phyloP scores from a whole-genome alignment of 2,797 vertebrate species.

The Trachops cirrhosus region DNA sequence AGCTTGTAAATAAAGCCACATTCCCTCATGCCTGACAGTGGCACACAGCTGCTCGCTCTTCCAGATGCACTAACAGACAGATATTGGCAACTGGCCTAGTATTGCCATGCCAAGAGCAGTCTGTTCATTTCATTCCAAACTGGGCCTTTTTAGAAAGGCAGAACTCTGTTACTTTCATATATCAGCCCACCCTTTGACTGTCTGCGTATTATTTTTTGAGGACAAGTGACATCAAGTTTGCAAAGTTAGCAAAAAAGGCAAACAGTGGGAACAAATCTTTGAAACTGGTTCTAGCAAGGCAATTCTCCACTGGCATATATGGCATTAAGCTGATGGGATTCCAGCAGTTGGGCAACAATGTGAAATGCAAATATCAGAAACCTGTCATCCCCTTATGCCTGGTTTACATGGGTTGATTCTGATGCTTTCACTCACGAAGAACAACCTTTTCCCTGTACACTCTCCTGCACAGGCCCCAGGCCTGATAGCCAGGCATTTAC shows the following conservation, averaged over 20 bases:
- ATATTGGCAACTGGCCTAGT: not conserved
- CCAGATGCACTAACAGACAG: not conserved
- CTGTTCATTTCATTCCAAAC: not conserved
- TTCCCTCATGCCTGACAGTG: not conserved
- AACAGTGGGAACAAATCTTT: not conserved
- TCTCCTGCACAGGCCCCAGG: not conserved
- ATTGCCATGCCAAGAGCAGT: not conserved
- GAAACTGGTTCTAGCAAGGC: too few relatives aligned
- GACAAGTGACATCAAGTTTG: not conserved
- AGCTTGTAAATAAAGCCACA: not conserved
- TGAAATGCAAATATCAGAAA: not conserved
- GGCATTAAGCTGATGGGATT: fast-evolving
- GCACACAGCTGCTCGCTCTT: not conserved
- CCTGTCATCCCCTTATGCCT: not conserved
- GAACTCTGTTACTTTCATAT: not conserved
- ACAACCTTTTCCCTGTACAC: not conserved
- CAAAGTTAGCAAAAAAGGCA: not conserved
- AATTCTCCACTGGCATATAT: fast-evolving
- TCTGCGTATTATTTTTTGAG: not conserved
- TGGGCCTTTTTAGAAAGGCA: not conserved
- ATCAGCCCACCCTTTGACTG: not conserved
- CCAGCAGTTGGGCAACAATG: not conserved
- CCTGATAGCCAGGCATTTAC: fast-evolving
- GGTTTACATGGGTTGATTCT: not conserved
- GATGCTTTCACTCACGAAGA: not conserved